Base-by-base conservation (phyloP, 2,113 vertebrate species). In the Colius striatus region DNA sequence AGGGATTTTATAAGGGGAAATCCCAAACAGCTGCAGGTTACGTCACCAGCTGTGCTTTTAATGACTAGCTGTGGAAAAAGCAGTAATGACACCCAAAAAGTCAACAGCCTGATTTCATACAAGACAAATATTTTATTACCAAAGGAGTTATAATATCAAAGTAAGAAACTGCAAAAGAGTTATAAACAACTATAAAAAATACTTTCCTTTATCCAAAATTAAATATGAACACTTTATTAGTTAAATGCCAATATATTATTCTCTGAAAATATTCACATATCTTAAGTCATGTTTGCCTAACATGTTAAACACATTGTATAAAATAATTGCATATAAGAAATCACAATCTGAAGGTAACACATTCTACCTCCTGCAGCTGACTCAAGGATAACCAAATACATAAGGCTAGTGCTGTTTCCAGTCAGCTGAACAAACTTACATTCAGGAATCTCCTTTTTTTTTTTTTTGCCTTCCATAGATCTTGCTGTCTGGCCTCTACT, bases 211-310 rank as follows among this genome's bases (percentile, higher is more conserved):
- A 89, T 94, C 84, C 63, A 95, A 96, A 96, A 96, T 96, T 94
- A 96, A 97, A 96, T 97, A 97, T 73, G 80, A 94, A 62, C 75
- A 86, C 55, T 95, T 92, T 43, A 97, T 95, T 91, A 94, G 76
- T 84, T 95, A 93, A 97, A 91, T 95, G 94, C 89, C 86, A 97
- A 97, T 97, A 97, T 96, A 96, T 97, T 96, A 97, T 95, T 92
- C 95, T 97, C 93, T 96, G 89, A 96, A 78, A 96, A 89, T 74
- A 95, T 87, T 92, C 92, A 96, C 88, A 95, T 43, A 66, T 80
- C 77, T 90, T 73, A 91, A 85, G 76, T 94, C 80, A 63, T 1
- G 66, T 90, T 80, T 86, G 54, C 75, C 86, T 93, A 91, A 84
- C 62, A 70, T 51, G 41, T 94, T 93, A 76, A 95, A 96, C 65